Base-by-base conservation (phyloP, 2,797 vertebrate genomes). In the Pampus argenteus region DNA sequence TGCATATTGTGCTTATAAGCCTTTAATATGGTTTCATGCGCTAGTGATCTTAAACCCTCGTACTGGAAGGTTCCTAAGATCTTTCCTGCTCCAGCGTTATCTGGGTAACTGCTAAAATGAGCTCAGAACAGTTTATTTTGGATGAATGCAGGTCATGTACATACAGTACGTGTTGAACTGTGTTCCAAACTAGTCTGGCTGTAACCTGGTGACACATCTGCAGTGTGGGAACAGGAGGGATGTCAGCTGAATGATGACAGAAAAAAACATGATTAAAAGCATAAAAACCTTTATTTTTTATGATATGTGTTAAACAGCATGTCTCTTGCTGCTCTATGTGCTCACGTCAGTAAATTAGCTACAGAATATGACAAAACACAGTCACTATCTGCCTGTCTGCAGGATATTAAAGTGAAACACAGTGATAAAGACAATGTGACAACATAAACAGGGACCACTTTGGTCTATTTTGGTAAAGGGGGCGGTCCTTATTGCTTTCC, bases 21-120 rank as follows among this genome's bases (percentile, higher is more conserved):
- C 66, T 77, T 66, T 80, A 77, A 81, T 81, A 81, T 83, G 68
- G 72, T 77, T 83, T 79, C 40, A 74, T 72, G 60, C 62, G 61
- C 5, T 55, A 6, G 40, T 34, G 67, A 66, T 78, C 55, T 74
- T 58, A 75, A 77, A 66, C 9, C 22, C 29, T 52, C 48, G 38
- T 10, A 14, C 66, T 59, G 45, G 15, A 57, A 58, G 64, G 20
- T 60, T 81, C 57, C 55, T 62, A 2, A 49, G 31, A 62, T 40
- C 50, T 26, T 38, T 66, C 28, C 34, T 15, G 65, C 49, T 38
- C 47, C 36, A 22, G 28, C 11, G 7, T 8, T 64, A 73, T 66
- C 70, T 81, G 66, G 71, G 55, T 74, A 73, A 66, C 34, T 14
- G 62, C 71, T 81, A 56, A 78, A 80, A 72, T 10, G 15, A 76